Evolutionary conservation across 2,888 invertebrate species (phyloP), one percentile per base, ranked within the genome.

Genomic region (Drosophila kokeensis): DNA sequence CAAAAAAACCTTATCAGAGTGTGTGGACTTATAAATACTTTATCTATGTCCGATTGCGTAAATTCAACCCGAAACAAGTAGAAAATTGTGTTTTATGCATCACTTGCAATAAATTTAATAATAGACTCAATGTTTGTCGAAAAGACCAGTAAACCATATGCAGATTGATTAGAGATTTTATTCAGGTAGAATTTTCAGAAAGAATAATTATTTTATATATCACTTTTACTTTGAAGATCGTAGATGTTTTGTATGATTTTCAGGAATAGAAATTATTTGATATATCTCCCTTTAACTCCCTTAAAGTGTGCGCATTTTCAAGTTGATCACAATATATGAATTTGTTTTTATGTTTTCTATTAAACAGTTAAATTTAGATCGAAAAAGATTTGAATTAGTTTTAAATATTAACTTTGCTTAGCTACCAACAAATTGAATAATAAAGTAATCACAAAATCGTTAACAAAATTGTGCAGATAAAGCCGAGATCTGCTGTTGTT

Each of bases 1-100:
- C 1, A 11, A 38, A 40, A 24, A 15, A 45, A 4, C 21, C 45
- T 75, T 80, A 75, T 76, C 76, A 61, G 54, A 24, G 40, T 7
- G 54, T 29, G 36, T 10, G 4, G 52, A 38, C 59, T 60, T 50
- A 68, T 62, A 62, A 45, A 64, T 67, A 64, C 67, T 76, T 27
- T 65, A 75, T 67, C 55, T 64, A 70, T 53, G 38, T 49, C 45
- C 69, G 67, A 67, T 64, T 77, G 70, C 69, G 63, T 74, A 69
- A 79, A 73, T 18, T 50, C 48, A n/a, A 24, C 32, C 29, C 15
- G n/a, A 48, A 49, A 45, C n/a, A 27, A 54, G 24, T 11, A 27
- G n/a, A 8, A 7, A 7, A 27, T 32, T 57, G 36, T 8, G 38
- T 48, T 61, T 27, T 55, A 45, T 64, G 48, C 57, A 57, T 36